A percentile compares a stretch with the other conserved stretches of the same genome.
Conservation (phyloP, 2,888 invertebrate species). For the Drosophila greeni region DNA sequence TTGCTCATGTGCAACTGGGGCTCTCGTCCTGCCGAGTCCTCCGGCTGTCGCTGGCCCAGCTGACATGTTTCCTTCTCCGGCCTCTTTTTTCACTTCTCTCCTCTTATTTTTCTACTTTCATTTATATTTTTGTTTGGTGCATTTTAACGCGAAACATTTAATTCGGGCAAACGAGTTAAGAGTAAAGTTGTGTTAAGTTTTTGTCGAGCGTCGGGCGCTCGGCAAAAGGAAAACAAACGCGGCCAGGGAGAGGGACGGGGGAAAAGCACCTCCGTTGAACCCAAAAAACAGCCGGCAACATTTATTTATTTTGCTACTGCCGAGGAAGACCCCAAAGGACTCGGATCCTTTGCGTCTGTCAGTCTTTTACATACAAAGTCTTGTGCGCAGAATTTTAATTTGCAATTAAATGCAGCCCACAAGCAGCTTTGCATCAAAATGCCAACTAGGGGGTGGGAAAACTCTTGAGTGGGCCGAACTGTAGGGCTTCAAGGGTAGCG, state of each 20-base stretch:
- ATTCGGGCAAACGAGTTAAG: constrained; percentile 72
- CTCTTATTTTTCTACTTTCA: constrained; percentile 20
- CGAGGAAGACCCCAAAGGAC: constrained; percentile 48
- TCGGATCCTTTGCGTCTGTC: constrained; percentile 50
- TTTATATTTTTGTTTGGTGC: constrained; percentile 50
- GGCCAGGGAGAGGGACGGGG: constrained; percentile 52
- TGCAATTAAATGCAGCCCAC: constrained; percentile 76
- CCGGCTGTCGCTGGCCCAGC: constrained; percentile 58
- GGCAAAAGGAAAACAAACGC: constrained; percentile 64
- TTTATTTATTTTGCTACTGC: constrained; percentile 68
- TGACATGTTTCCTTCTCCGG: constrained; percentile 50
- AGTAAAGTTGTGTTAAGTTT: constrained; percentile 73
- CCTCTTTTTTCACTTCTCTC: constrained; percentile 5
- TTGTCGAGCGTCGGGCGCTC: constrained; percentile 43
- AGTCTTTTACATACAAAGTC: constrained; percentile 65
- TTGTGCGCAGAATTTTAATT: constrained; percentile 77
- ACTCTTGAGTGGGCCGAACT: constrained; percentile 1
- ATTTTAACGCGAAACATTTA: constrained; percentile 67
- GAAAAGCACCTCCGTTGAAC: constrained; percentile 27
- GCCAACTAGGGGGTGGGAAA: constrained; percentile 42
- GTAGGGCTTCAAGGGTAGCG: constrained; percentile 4
- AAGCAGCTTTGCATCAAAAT: constrained; percentile 72
- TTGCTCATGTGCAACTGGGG: constrained; percentile 71
- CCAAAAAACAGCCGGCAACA: constrained; percentile 58
- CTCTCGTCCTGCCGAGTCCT: constrained; percentile 49